Conservation (phyloP, 1,140 invertebrate genomes). For the Mya arenaria region DNA sequence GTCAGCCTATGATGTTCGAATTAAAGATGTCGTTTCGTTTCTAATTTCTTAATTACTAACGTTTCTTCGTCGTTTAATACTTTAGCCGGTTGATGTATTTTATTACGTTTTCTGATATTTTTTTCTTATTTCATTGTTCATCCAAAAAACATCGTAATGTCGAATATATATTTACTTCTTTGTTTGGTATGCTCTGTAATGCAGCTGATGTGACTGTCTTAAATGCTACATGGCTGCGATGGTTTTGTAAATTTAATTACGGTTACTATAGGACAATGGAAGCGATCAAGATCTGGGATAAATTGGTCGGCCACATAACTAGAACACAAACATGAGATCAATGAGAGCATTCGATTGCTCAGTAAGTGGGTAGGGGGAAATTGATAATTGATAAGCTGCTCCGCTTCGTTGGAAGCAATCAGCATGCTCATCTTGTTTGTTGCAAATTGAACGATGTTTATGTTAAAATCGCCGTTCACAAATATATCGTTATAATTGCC, state of each 20-base stretch:
- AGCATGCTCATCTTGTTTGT: conserved; percentile 15
- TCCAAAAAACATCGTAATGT: conserved; percentile 13
- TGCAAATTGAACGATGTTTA: not conserved
- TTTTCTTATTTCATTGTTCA: conserved; percentile 17
- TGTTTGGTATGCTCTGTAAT: conserved; percentile 25
- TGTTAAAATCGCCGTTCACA: conserved; percentile 5
- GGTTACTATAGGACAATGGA: too few relatives aligned
- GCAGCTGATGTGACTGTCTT: conserved; percentile 8
- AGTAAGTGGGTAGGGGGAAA: not conserved
- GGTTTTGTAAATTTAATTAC: not conserved
- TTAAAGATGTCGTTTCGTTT: not conserved
- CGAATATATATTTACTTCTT: conserved; percentile 40
- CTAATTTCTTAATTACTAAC: conserved; percentile 1
- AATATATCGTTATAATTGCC: not conserved
- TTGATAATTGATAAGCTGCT: too few relatives aligned
- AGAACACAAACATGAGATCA: conserved; percentile 10
- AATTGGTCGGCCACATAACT: conserved; percentile 14
- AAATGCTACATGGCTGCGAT: not conserved
- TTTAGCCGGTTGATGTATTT: conserved; percentile 37
- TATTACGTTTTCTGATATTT: conserved; percentile 31
- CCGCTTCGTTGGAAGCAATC: not conserved
- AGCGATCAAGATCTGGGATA: too few relatives aligned
- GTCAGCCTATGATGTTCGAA: not conserved
- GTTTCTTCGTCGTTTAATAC: not conserved
- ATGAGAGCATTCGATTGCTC: conserved; percentile 16